These are phyloP conservation scores for Sebastes matsubarae DNA, from an alignment of 2,797 vertebrate genomes.

Conservation along the genomic window DNA sequence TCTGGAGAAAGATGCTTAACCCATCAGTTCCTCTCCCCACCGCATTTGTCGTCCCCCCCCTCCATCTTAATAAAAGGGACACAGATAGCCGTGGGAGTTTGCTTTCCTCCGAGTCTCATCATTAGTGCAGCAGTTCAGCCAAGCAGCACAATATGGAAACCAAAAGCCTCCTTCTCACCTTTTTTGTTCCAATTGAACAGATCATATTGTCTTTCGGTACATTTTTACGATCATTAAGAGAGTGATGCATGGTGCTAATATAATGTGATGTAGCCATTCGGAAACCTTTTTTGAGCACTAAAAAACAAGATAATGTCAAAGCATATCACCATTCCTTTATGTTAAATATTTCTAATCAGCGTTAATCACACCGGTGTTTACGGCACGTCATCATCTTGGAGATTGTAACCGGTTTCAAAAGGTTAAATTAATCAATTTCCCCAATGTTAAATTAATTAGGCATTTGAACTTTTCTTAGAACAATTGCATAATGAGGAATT, in stretches of 20 bases:
- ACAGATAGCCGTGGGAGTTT: slow-evolving; percentile 62
- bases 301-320: slow-evolving; percentile 13
- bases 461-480: slow-evolving; percentile 49
- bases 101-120: slow-evolving; percentile 48
- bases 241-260: neutral
- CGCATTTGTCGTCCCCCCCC: slow-evolving; percentile 19
- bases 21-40: slow-evolving; percentile 51
- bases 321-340: slow-evolving; percentile 2
- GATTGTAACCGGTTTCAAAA: slow-evolving; percentile 38
- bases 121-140: slow-evolving; percentile 53
- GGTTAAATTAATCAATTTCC: slow-evolving; percentile 61
- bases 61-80: slow-evolving; percentile 70
- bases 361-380: slow-evolving; percentile 45
- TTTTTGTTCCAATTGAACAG: slow-evolving; percentile 18
- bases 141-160: slow-evolving; percentile 35
- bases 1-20: slow-evolving; percentile 69
- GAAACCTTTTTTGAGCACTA: neutral
- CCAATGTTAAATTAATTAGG: slow-evolving; percentile 48
- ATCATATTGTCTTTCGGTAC: neutral
- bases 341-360: slow-evolving; percentile 50
- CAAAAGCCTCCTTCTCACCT: neutral
- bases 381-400: neutral
- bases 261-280: neutral
- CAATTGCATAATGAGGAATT: slow-evolving; percentile 16
- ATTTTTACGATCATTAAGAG: neutral